phyloP scores from a whole-genome alignment of 2,888 invertebrate genomes.

The Dioctria rufipes region DNA sequence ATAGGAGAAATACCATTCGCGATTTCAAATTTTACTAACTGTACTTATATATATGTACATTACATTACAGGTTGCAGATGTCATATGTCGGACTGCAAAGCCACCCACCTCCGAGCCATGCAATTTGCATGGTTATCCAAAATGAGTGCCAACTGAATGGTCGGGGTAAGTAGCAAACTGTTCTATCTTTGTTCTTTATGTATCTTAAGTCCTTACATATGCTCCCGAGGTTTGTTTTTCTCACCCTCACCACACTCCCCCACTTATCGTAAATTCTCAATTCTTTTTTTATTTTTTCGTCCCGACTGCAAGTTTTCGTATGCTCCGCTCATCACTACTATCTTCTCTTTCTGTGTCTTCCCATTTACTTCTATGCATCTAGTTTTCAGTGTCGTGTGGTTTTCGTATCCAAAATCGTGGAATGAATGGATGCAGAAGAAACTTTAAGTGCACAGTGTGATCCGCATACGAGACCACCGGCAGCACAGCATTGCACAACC shows the following conservation, averaged over 20 bases:
- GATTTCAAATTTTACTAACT: too few relatives aligned
- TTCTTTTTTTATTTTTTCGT: slow-evolving; percentile 28
- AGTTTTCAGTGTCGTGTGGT: slow-evolving; percentile 83
- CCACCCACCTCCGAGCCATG: too few relatives aligned
- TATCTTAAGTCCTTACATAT: too few relatives aligned
- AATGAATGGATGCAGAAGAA: slow-evolving; percentile 80
- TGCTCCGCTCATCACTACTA: slow-evolving; percentile 21
- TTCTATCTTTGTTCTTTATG: neutral
- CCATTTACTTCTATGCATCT: slow-evolving; percentile 63
- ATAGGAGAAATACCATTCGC: too few relatives aligned
- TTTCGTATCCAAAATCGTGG: slow-evolving; percentile 79
- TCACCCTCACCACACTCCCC: neutral
- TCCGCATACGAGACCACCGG: too few relatives aligned
- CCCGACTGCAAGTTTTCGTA: neutral
- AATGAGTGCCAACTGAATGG: too few relatives aligned
- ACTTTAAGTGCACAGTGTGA: slow-evolving; percentile 71
- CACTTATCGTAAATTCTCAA: neutral
- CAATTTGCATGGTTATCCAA: too few relatives aligned
- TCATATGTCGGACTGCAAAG: too few relatives aligned
- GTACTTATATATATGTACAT: too few relatives aligned
- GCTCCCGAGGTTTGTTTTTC: slow-evolving; percentile 6
- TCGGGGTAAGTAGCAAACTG: too few relatives aligned
- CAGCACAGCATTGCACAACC: too few relatives aligned
- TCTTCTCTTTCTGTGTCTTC: slow-evolving; percentile 51
- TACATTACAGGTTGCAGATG: too few relatives aligned